Conservation (phyloP, 2,113 vertebrate species). For the Apistogramma diplotaenia region DNA sequence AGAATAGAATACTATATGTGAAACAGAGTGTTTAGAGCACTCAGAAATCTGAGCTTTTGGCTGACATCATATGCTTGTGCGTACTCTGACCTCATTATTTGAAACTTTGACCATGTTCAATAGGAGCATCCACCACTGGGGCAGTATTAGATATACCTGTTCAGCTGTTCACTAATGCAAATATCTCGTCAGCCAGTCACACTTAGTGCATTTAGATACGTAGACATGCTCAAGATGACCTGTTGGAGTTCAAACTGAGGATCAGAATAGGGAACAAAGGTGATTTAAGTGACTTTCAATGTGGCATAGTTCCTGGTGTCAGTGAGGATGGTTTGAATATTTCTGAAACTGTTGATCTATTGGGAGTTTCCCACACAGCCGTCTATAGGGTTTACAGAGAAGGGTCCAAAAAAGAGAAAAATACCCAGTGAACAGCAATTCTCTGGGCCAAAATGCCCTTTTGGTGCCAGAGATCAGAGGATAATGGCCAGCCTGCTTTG, state of each 20-base stretch:
- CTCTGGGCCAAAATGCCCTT: neutral
- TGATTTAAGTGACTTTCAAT: neutral
- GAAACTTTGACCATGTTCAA: neutral
- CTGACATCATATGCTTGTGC: neutral
- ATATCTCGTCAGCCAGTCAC: neutral
- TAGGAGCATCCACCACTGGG: neutral
- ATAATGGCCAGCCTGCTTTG: neutral
- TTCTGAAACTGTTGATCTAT: neutral
- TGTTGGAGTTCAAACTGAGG: neutral
- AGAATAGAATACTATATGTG: too few species aligned
- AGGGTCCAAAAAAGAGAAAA: neutral
- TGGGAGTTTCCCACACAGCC: neutral
- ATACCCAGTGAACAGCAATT: neutral
- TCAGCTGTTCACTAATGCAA: neutral
- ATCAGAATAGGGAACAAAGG: neutral
- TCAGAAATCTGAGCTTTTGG: neutral
- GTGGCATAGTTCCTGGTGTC: neutral
- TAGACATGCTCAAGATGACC: neutral
- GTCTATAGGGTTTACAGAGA: neutral
- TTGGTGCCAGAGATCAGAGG: neutral
- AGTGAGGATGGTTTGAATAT: too few species aligned
- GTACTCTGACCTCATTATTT: neutral
- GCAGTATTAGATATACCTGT: neutral
- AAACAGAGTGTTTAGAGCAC: neutral
- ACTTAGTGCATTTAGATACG: neutral